These are phyloP conservation scores for Eretmochelys imbricata DNA, from an alignment of 2,113 vertebrate genomes.

Conservation along the genomic window DNA sequence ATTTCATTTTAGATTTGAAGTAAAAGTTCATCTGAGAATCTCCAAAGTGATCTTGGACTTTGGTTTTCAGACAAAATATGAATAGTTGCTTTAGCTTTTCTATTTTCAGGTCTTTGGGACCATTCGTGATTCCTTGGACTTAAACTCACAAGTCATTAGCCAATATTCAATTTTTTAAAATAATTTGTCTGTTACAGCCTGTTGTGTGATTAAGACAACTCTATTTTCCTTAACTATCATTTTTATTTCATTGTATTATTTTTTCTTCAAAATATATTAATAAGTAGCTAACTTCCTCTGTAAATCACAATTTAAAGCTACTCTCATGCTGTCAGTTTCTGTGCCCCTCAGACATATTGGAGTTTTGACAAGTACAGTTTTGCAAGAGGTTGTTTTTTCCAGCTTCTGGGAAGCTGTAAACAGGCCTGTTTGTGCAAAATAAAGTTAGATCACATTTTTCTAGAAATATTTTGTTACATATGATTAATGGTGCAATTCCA, in stretches of 20 bases:
- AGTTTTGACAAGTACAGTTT: constrained; percentile 13
- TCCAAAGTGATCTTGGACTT: background rate
- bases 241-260: background rate
- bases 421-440: constrained; percentile 14
- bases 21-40: background rate
- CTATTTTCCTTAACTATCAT: background rate
- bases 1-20: too few species aligned
- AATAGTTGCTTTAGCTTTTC: background rate
- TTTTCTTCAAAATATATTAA: background rate
- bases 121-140: background rate
- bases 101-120: background rate
- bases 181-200: background rate
- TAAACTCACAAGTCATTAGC: background rate
- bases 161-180: background rate
- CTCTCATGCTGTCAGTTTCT: background rate
- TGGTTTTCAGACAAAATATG: background rate
- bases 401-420: constrained; percentile 30
- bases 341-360: background rate
- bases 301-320: background rate
- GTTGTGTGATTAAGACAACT: background rate
- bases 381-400: constrained; percentile 33
- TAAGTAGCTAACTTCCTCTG: background rate
- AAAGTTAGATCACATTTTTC: background rate
- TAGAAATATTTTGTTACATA: background rate
- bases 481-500: background rate